Evolutionary conservation across 2,113 vertebrate species (phyloP).

Genomic region (Melanostigma gelatinosum): DNA sequence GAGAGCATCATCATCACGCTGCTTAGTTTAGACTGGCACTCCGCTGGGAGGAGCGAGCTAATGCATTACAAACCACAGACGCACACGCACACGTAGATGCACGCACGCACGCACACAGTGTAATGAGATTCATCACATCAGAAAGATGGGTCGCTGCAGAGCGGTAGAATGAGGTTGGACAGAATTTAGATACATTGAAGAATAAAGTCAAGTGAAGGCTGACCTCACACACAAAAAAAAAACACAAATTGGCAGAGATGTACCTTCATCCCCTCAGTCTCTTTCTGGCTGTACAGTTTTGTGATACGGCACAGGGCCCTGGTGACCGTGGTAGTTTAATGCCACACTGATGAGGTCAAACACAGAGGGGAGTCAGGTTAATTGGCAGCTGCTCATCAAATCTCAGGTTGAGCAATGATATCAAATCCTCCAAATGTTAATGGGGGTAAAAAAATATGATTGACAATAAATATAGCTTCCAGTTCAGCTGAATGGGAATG

Average conservation of each 20-base stretch:
- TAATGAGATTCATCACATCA: conserved; percentile 60
- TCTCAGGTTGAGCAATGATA: conserved; percentile 83
- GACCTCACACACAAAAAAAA: conserved; percentile 14
- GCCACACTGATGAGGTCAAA: conserved; percentile 81
- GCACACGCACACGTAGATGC: no score
- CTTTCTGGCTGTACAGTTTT: conserved; percentile 38
- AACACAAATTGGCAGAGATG: conserved; percentile 4
- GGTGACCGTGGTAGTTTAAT: conserved; percentile 72
- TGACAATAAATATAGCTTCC: conserved; percentile 77
- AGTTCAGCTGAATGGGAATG: conserved; percentile 61
- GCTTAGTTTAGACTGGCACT: conserved; percentile 76
- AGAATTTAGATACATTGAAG: conserved; percentile 54
- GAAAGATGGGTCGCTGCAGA: conserved; percentile 49
- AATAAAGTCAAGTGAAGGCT: conserved; percentile 59
- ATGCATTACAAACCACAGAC: conserved; percentile 59
- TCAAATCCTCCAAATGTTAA: conserved; percentile 80
- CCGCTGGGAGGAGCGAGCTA: conserved; percentile 68
- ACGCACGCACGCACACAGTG: neutral
- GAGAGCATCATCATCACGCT: conserved; percentile 75
- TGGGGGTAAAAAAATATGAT: conserved; percentile 8
- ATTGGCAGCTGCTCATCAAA: conserved; percentile 80
- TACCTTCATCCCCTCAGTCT: conserved; percentile 14
- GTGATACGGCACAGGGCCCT: conserved; percentile 70
- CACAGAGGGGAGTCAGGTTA: conserved; percentile 77
- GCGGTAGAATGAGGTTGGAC: conserved; percentile 49